Evolutionary conservation across 2,113 vertebrate genomes (phyloP).

Genomic region (Hirundichthys speculiger): DNA sequence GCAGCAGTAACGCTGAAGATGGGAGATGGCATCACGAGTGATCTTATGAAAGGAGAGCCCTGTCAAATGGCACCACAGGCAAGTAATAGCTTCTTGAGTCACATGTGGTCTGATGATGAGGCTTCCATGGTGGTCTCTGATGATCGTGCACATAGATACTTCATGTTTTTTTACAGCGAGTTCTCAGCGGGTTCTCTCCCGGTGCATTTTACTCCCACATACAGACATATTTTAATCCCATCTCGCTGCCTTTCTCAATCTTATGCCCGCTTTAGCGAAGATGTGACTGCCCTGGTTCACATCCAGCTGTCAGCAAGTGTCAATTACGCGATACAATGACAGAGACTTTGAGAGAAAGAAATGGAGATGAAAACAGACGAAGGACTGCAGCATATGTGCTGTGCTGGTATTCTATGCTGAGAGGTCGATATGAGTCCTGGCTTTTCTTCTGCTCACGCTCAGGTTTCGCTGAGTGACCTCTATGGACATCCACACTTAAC

Average conservation of each 20-base stretch:
- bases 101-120: constrained; percentile 43
- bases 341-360: constrained; percentile 22
- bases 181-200: background rate
- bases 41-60: constrained; percentile 54
- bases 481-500: constrained; percentile 48
- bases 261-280: background rate
- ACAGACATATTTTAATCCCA: constrained; percentile 1
- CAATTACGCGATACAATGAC: constrained; percentile 57
- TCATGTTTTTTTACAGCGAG: constrained; percentile 26
- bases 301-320: constrained; percentile 66
- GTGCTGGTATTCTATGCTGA: constrained; percentile 69
- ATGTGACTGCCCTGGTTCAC: constrained; percentile 39
- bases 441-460: constrained; percentile 73
- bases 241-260: background rate
- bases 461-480: constrained; percentile 82
- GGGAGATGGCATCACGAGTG: constrained; percentile 48
- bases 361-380: constrained; percentile 41
- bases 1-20: constrained; percentile 14
- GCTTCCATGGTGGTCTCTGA: constrained; percentile 40
- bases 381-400: constrained; percentile 65
- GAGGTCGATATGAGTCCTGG: constrained; percentile 75
- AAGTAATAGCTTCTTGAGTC: constrained; percentile 36
- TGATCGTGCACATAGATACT: constrained; percentile 5
- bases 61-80: constrained; percentile 36
- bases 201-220: background rate